Evolutionary conservation across 1,140 invertebrate genomes (phyloP).

Genomic region (Trachymyrmex septentrionalis): DNA sequence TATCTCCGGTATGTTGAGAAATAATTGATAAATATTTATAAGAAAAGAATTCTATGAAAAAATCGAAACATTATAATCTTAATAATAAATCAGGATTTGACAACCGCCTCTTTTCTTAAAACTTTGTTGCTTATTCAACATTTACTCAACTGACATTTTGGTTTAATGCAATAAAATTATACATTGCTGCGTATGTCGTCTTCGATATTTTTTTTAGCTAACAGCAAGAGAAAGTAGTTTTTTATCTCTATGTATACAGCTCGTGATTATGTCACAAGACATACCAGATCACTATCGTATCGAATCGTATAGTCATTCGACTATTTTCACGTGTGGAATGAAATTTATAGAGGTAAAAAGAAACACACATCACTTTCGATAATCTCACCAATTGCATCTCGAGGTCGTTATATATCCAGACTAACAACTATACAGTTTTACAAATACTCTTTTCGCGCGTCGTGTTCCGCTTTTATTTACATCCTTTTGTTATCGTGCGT

Average conservation of each 20-base stretch:
- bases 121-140: neutral
- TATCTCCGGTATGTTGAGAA: neutral
- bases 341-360: slow-evolving; percentile 22
- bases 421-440: slow-evolving; percentile 59
- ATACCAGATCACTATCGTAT: neutral
- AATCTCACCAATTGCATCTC: slow-evolving; percentile 27
- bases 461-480: slow-evolving; percentile 67
- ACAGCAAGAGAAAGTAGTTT: slow-evolving; percentile 19
- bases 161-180: neutral
- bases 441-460: slow-evolving; percentile 52
- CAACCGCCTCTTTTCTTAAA: neutral
- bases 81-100: neutral
- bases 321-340: neutral
- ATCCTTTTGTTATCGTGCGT: slow-evolving; percentile 49
- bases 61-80: neutral
- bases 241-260: neutral
- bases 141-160: slow-evolving; percentile 1
- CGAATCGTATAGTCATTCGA: neutral
- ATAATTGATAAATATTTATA: neutral
- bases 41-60: neutral
- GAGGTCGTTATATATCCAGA: slow-evolving; percentile 16
- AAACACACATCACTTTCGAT: neutral
- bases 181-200: neutral
- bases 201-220: neutral
- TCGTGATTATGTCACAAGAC: slow-evolving; percentile 6